Conservation (phyloP, 1,140 invertebrate genomes). For the Drosophila orosa region DNA sequence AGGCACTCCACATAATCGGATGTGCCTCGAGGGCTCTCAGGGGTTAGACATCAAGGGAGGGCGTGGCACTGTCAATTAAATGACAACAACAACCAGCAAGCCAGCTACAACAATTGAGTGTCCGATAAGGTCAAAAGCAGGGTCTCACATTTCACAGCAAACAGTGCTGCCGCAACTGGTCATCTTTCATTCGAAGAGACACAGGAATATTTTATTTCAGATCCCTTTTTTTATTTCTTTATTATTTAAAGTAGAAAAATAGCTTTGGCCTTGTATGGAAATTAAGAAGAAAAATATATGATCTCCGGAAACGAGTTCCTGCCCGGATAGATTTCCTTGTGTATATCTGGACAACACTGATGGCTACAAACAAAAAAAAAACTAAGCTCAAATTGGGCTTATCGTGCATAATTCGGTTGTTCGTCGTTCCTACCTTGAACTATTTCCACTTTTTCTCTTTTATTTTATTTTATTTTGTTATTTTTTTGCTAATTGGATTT, state of each 20-base stretch:
- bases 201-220: neutral
- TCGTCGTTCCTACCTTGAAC: conserved; percentile 67
- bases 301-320: neutral
- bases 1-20: conserved; percentile 53
- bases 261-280: neutral
- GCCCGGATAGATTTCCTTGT: too few relatives aligned
- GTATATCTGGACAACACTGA: conserved; percentile 1
- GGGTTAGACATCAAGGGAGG: conserved; percentile 6
- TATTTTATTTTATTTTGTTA: conserved; percentile 27
- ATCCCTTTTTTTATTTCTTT: neutral
- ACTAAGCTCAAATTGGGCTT: conserved; percentile 51
- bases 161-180: conserved; percentile 8
- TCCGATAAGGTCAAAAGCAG: conserved; percentile 57
- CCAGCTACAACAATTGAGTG: conserved; percentile 21
- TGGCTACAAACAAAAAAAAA: neutral
- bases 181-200: conserved; percentile 4
- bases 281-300: neutral
- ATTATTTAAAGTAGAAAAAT: neutral
- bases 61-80: conserved; percentile 58
- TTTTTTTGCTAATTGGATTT: conserved; percentile 71
- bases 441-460: conserved; percentile 45
- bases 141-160: conserved; percentile 36
- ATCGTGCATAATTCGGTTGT: conserved; percentile 61
- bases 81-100: conserved; percentile 28
- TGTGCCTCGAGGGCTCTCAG: conserved; percentile 13